Conservation (phyloP, 2,113 vertebrate species). For the Panurus biarmicus region DNA sequence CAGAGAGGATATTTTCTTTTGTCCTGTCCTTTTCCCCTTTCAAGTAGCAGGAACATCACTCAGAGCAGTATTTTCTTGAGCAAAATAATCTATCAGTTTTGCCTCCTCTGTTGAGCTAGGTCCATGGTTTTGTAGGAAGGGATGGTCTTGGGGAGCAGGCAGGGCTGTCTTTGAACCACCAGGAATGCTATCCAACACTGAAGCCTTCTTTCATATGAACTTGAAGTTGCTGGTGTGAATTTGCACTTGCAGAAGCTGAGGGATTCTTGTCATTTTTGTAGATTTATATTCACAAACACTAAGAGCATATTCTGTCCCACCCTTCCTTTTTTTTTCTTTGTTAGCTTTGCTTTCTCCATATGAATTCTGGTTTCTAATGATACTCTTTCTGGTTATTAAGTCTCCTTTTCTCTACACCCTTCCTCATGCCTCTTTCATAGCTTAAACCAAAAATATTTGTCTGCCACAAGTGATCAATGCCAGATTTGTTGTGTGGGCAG, state of each 20-base stretch:
- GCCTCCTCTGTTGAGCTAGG: background rate
- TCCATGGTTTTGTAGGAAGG: background rate
- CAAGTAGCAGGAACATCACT: background rate
- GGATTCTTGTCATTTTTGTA: background rate
- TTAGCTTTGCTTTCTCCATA: background rate
- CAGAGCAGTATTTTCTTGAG: background rate
- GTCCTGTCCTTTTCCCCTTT: background rate
- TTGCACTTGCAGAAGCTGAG: background rate
- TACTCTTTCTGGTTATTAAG: background rate
- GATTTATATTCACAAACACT: background rate
- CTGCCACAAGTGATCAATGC: conserved; percentile 31
- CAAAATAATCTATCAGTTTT: background rate
- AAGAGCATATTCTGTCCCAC: background rate
- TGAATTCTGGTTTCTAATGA: background rate
- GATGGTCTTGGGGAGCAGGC: background rate
- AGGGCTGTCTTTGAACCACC: background rate
- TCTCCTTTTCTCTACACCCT: background rate
- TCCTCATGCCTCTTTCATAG: background rate
- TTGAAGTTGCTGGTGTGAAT: background rate
- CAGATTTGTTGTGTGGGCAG: conserved; percentile 53
- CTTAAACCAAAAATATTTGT: conserved; percentile 5
- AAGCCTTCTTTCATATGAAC: background rate
- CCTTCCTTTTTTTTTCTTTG: background rate
- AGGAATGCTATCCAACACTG: background rate
- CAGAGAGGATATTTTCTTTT: background rate